A percentile compares a stretch with the other conserved stretches of the same genome.
These are phyloP conservation scores for Strigamia crassipes DNA, from an alignment of 2,888 invertebrate species.

Conservation along the genomic window DNA sequence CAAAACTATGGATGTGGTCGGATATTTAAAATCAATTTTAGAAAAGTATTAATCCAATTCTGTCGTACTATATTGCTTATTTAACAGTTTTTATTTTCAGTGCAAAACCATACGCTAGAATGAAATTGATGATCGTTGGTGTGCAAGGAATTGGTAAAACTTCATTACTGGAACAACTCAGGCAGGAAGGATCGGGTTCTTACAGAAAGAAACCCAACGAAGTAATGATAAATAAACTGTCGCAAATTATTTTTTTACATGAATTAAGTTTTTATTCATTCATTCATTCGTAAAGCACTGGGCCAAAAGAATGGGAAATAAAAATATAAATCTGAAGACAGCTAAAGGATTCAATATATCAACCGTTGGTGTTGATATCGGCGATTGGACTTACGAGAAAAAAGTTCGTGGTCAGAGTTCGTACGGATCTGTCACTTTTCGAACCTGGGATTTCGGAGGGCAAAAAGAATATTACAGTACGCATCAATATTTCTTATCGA, in stretches of 20 bases:
- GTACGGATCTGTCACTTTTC: conserved; percentile 81
- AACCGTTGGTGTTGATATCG: conserved; percentile 97
- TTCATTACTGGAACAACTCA: conserved; percentile 81
- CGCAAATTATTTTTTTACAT: background rate
- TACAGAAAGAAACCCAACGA: conserved; percentile 73
- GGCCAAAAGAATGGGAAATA: conserved; percentile 94
- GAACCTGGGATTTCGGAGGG: conserved; percentile 99
- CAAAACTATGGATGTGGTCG: conserved; percentile 90
- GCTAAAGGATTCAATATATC: conserved; percentile 82
- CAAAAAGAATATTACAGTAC: conserved; percentile 98
- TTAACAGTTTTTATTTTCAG: conserved; percentile 53
- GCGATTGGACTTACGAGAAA: conserved; percentile 91
- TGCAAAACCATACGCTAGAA: conserved; percentile 88
- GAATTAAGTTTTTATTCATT: background rate
- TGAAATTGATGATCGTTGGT: conserved; percentile 96
- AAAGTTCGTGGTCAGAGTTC: conserved; percentile 70
- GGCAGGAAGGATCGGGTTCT: conserved; percentile 80
- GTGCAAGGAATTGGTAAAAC: conserved; percentile 78
- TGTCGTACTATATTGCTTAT: background rate
- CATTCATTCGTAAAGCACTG: conserved; percentile 71
- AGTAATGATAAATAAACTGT: conserved; percentile 57
- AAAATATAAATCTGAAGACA: conserved; percentile 75
- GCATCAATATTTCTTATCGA: conserved; percentile 96
- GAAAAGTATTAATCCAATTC: conserved; percentile 60
- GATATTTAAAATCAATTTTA: conserved; percentile 77